Evolutionary conservation across 2,797 vertebrate genomes (phyloP).

Genomic region (Manis javanica): DNA sequence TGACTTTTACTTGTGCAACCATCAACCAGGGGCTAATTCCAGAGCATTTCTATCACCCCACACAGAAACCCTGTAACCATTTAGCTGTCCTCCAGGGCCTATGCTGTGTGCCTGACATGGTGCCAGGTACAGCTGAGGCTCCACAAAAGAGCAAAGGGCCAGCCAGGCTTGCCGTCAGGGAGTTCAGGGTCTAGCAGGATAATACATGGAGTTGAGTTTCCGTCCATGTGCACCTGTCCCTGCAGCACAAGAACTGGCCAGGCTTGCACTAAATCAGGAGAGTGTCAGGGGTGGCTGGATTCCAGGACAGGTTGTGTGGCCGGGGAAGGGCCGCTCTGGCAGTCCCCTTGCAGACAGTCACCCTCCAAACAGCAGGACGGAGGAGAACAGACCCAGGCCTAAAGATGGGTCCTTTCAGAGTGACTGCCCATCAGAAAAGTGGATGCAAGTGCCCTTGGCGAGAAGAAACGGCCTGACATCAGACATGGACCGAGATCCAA

Average conservation of each 20-base stretch:
- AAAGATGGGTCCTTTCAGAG: neutral
- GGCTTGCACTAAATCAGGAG: neutral
- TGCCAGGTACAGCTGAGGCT: too few species aligned
- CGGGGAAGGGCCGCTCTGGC: neutral
- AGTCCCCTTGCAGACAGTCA: neutral
- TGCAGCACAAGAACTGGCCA: neutral
- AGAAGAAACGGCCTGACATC: neutral
- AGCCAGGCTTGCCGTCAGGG: neutral
- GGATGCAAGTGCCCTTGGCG: too few species aligned
- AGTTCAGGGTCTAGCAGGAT: neutral
- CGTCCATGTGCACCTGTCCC: neutral
- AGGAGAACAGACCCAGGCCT: neutral
- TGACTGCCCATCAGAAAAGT: neutral
- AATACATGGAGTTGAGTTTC: accelerated
- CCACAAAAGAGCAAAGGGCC: neutral
- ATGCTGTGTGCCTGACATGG: neutral
- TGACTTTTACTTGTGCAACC: neutral
- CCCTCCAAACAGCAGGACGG: neutral
- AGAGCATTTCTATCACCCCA: neutral
- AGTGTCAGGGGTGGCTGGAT: neutral
- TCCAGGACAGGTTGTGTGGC: neutral
- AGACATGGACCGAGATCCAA: neutral
- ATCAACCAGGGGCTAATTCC: neutral
- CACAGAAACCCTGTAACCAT: neutral
- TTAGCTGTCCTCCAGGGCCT: neutral